Evolutionary conservation across 1,140 invertebrate species (phyloP).

Genomic region (Drosophila ambigua): DNA sequence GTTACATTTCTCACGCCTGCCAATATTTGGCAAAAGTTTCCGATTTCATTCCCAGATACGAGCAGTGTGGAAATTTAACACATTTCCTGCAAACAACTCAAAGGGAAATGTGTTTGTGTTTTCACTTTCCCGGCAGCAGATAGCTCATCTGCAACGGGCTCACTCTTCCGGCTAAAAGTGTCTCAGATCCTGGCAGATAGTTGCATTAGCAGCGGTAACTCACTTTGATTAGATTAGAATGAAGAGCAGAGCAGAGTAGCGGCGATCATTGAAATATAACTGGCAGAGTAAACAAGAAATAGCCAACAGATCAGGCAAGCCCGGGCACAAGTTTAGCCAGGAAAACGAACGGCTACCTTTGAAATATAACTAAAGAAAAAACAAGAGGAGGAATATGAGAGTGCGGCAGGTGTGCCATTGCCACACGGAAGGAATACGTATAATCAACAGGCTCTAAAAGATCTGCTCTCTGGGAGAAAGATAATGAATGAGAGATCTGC

Average conservation of each 20-base stretch:
- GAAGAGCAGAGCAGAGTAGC: neutral
- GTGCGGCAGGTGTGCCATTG: no score
- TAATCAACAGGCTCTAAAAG: no score
- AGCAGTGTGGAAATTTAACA: conserved; percentile 52
- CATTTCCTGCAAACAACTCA: conserved; percentile 62
- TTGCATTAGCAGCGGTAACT: conserved; percentile 61
- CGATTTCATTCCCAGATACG: conserved; percentile 63
- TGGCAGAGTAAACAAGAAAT: conserved; percentile 4
- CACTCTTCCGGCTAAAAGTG: conserved; percentile 55
- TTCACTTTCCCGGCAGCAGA: conserved; percentile 54
- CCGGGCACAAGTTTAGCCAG: no score
- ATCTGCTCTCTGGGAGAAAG: no score
- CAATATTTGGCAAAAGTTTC: conserved; percentile 45
- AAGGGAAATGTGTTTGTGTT: conserved; percentile 59
- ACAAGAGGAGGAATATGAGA: no score
- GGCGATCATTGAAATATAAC: neutral
- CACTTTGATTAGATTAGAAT: conserved; percentile 70
- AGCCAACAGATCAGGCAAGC: no score
- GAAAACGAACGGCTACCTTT: no score
- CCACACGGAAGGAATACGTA: no score
- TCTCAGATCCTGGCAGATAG: conserved; percentile 42
- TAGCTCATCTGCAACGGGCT: conserved; percentile 33
- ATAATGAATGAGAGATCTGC: no score
- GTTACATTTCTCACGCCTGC: conserved; percentile 78
- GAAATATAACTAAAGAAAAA: no score